Evolutionary conservation across 2,888 invertebrate genomes (phyloP).

Genomic region (Hyposoter didymator): DNA sequence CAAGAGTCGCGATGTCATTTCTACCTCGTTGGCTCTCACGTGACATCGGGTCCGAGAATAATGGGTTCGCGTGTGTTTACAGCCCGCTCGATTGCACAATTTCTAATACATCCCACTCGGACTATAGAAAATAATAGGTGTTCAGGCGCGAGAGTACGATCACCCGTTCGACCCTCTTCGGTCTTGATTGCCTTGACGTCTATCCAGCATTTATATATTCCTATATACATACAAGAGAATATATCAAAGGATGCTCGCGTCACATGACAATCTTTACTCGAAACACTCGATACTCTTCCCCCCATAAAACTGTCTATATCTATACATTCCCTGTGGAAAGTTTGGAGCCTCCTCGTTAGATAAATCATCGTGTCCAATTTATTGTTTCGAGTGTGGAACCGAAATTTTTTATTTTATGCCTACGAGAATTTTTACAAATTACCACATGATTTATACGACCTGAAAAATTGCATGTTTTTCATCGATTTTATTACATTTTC

Average conservation of each 20-base stretch:
- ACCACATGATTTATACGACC: not conserved
- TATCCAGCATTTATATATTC: slow-evolving; percentile 20
- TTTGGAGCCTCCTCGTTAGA: not conserved
- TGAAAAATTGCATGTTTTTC: not conserved
- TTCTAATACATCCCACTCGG: slow-evolving; percentile 52
- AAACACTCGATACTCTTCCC: slow-evolving; percentile 45
- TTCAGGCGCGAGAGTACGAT: slow-evolving; percentile 66
- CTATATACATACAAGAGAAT: slow-evolving; percentile 14
- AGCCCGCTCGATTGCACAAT: slow-evolving; percentile 53
- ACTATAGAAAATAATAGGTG: slow-evolving; percentile 56
- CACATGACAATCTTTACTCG: slow-evolving; percentile 46
- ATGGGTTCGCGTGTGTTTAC: slow-evolving; percentile 56
- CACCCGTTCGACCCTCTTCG: slow-evolving; percentile 64
- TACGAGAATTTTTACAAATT: not conserved
- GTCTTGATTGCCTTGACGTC: slow-evolving; percentile 67
- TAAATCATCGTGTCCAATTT: not conserved
- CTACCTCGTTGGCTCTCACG: slow-evolving; percentile 6
- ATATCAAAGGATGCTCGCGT: slow-evolving; percentile 36
- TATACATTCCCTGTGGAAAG: not conserved
- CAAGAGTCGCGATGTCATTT: not conserved
- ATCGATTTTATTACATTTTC: not conserved
- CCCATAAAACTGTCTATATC: slow-evolving; percentile 20
- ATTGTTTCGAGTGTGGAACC: not conserved
- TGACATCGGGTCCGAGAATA: slow-evolving; percentile 35
- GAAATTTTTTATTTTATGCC: not conserved